These are phyloP conservation scores for Drosophila sp. DNA, from an alignment of 1,140 invertebrate species.

Conservation along the genomic window DNA sequence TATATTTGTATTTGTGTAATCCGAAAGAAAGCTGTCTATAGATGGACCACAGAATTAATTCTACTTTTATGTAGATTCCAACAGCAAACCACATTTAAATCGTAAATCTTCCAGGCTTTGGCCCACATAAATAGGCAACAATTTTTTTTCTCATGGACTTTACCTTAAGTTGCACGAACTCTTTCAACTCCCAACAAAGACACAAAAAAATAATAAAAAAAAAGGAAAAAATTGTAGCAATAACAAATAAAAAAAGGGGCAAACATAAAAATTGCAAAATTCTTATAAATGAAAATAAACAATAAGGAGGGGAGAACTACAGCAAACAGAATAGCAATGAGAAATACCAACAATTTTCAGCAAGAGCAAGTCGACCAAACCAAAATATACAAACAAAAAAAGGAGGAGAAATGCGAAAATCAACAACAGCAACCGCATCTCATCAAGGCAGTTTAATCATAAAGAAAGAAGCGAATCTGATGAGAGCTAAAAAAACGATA, in stretches of 20 bases:
- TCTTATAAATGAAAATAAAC: conserved; percentile 59
- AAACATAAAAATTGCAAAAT: conserved; percentile 47
- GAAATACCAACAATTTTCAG: conserved; percentile 58
- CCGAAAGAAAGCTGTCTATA: background rate
- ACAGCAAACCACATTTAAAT: conserved; percentile 11
- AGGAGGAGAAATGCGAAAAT: background rate
- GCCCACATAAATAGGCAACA: conserved; percentile 40
- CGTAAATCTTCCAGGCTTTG: background rate
- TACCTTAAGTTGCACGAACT: background rate
- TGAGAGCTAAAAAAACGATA: conserved; percentile 12
- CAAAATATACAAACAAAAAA: conserved; percentile 19
- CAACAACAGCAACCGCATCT: conserved; percentile 45
- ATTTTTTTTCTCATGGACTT: conserved; percentile 5
- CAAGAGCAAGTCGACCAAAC: conserved; percentile 34
- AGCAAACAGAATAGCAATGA: conserved; percentile 1
- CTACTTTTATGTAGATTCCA: conserved; percentile 6
- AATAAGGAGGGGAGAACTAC: conserved; percentile 11
- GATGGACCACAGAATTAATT: background rate
- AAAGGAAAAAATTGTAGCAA: background rate
- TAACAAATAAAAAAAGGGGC: conserved; percentile 4
- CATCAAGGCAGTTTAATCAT: conserved; percentile 73
- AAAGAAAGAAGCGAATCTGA: conserved; percentile 35
- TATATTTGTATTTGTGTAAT: background rate
- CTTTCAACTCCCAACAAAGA: background rate
- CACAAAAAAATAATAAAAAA: background rate